These are phyloP conservation scores for Mustelus asterias DNA, from an alignment of 2,113 vertebrate genomes.

Conservation along the genomic window DNA sequence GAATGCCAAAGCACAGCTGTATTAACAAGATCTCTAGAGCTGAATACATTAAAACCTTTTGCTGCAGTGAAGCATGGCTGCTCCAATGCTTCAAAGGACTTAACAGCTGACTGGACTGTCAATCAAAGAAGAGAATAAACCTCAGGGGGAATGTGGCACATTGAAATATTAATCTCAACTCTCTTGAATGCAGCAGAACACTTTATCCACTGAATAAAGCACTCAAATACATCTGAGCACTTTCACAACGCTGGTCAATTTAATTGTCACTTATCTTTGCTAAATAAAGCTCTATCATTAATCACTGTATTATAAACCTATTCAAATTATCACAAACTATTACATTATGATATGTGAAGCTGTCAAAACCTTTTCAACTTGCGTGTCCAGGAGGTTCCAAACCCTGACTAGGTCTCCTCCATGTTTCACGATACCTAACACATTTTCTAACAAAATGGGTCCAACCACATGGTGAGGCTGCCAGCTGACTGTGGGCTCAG, in stretches of 20 bases:
- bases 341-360: neutral
- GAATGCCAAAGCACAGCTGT: too few species aligned
- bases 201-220: neutral
- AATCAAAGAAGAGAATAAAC: too few species aligned
- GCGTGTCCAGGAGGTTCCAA: neutral
- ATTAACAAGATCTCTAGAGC: too few species aligned
- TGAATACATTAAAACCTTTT: too few species aligned
- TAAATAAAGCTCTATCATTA: neutral
- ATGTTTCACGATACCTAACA: neutral
- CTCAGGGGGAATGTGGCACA: too few species aligned
- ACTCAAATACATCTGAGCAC: neutral
- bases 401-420: neutral
- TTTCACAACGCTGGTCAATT: neutral
- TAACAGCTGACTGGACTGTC: too few species aligned
- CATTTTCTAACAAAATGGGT: neutral
- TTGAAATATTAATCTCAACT: too few species aligned
- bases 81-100: too few species aligned
- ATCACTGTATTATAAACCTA: neutral
- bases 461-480: too few species aligned
- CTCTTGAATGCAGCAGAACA: neutral
- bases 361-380: neutral
- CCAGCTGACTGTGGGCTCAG: too few species aligned
- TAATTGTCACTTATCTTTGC: neutral
- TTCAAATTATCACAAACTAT: neutral
- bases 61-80: too few species aligned